Base-by-base conservation (phyloP, 2,113 vertebrate genomes). In the Protomyctophum bolini region DNA sequence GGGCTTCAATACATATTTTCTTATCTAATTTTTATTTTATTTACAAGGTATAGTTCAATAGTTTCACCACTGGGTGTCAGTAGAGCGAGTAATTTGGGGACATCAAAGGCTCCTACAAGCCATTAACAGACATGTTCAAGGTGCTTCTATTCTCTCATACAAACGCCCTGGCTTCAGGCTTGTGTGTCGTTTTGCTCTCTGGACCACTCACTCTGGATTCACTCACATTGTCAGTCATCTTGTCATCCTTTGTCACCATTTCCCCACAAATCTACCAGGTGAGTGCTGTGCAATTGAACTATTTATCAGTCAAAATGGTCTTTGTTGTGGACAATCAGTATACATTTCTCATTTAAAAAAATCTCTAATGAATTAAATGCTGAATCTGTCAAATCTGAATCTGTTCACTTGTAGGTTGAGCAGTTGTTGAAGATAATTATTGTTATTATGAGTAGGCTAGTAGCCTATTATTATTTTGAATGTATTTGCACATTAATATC, bases 61-160 rank as follows among this genome's bases (percentile, higher is more conserved):
- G 65, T 63, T 29, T 47, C 51, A 68, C 88, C 88, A 89, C 85
- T 75, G 77, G 81, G 88, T 86, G 90, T 80, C 90, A 91, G 88
- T 83, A 91, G 77, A 87, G 86, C 66, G 58, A 67, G 49, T 52
- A 4, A 72, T 77, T 73, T 4, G 63, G 69, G 51, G 70, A 33
- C 78, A 68, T 77, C 51, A 55, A 77, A 54, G 63, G 57, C 66
- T 83, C 66, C 11, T 59, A 10, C 70, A 81, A 52, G 58, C 76
- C 69, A 75, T 52, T 82, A 63, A 80, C 75, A 81, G 72, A 55
- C 46, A 49, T 28, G 58, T 63, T 68, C 9, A 56, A 41, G 62
- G 69, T 46, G 0, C 70, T 68, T 69, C 21, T 21, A 21, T 63
- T 49, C 68, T 82, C 81, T 80, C 81, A 67, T 76, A 82, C 61